Base-by-base conservation (phyloP, 2,797 vertebrate species). In the Smutsia temminckii region DNA sequence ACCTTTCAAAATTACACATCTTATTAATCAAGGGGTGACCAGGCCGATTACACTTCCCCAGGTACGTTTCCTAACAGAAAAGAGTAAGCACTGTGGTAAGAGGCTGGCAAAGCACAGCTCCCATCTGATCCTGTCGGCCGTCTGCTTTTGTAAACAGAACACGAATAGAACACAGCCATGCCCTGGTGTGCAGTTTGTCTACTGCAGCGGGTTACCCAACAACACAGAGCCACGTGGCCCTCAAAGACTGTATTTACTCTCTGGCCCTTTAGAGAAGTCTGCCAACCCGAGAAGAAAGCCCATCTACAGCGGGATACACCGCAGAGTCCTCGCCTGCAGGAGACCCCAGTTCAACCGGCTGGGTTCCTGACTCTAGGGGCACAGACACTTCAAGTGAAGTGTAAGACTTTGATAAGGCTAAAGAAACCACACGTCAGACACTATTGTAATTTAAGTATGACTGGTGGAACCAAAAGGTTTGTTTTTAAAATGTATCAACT, bases 1-100 rank as follows among this genome's bases (percentile, higher is more conserved):
- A 99, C 99, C 99, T 99, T 95, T 99, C 99, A 98, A 99, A 99
- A 95, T 98, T 98, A 96, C 99, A 99, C 25, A 98, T 98, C 98
- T 98, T 99, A 89, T 98, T 98, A 83, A 98, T 84, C 46, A 86
- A 17, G 29, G 98, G 96, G 78, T 98, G 98, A 51, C 99, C 99
- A 1, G 98, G 96, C 95, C 98, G 99, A 32, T 59, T 59, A 78
- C 98, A 98, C 66, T 98, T 99, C 94, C 99, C 98, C 95, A 98
- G 91, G 96, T 99, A 92, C 0, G 99, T 99, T 98, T 99, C 99
- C 99, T 99, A 95, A 63, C 21, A 97, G 91, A 61, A 96, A 95
- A 77, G 95, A 98, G 85, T 92, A 61, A 92, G 23, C 80, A 64
- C 71, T 91, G 91, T 16, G 37, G 8, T 59, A 27, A 55, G 9